Percentiles rank a stretch among this genome's conserved stretches.
phyloP scores from a whole-genome alignment of 2,797 vertebrate genomes.

The Echeneis naucrates region DNA sequence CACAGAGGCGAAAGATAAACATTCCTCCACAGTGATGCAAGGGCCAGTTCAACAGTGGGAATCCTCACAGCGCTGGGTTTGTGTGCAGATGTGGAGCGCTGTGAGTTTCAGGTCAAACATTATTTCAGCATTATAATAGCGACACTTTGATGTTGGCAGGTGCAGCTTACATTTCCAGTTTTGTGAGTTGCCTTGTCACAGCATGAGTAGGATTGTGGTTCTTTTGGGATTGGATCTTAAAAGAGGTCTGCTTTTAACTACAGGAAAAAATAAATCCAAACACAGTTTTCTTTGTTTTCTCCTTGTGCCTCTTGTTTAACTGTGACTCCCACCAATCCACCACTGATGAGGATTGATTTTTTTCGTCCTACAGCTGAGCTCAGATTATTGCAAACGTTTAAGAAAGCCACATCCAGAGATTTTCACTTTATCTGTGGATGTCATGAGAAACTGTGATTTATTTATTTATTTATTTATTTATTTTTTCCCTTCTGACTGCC shows the following conservation, averaged over 20 bases:
- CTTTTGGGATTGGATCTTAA: neutral
- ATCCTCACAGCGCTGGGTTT: slow-evolving; percentile 21
- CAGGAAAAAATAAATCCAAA: neutral
- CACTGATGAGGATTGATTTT: slow-evolving; percentile 1
- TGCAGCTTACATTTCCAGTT: slow-evolving; percentile 40
- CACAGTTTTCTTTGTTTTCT: neutral
- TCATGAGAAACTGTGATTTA: too few species aligned
- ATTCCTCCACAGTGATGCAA: slow-evolving; percentile 70
- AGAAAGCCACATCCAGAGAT: slow-evolving; percentile 64
- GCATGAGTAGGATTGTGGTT: neutral
- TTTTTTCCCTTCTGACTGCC: slow-evolving; percentile 56
- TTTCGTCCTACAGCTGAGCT: slow-evolving; percentile 32
- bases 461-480: too few species aligned
- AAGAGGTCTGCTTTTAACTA: neutral
- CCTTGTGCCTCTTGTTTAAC: neutral
- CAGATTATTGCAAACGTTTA: slow-evolving; percentile 50
- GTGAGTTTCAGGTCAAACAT: neutral
- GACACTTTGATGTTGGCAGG: neutral
- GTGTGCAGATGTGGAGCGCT: slow-evolving; percentile 23
- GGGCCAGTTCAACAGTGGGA: slow-evolving; percentile 43
- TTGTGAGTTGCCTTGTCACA: neutral
- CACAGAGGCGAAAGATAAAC: slow-evolving; percentile 38
- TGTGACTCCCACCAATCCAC: neutral
- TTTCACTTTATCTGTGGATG: slow-evolving; percentile 37
- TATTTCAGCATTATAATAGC: neutral